Conservation (phyloP, 1,140 invertebrate genomes). For the Drosophila guanche region DNA sequence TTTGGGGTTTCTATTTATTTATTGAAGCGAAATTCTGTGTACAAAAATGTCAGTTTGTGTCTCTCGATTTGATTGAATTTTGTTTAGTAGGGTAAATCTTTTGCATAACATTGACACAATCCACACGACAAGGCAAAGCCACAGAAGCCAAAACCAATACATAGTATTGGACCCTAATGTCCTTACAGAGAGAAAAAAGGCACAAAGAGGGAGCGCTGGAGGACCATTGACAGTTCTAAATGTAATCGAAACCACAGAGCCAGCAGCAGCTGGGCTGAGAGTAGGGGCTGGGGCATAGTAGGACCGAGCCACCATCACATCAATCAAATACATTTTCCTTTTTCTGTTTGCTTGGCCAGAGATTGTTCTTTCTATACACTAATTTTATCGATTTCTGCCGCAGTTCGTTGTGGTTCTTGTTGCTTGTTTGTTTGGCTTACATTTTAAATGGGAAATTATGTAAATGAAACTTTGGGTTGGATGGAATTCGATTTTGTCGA, state of each 20-base stretch:
- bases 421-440: constrained; percentile 41
- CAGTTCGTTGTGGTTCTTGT: background rate
- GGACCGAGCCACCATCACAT: constrained; percentile 42
- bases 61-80: constrained; percentile 48
- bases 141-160: constrained; percentile 49
- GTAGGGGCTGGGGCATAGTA: background rate
- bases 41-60: constrained; percentile 30
- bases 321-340: constrained; percentile 70
- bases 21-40: constrained; percentile 29
- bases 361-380: constrained; percentile 44
- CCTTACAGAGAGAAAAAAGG: constrained; percentile 6
- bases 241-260: constrained; percentile 53
- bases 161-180: constrained; percentile 34
- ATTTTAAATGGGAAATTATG: constrained; percentile 74
- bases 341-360: constrained; percentile 59
- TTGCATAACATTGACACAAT: constrained; percentile 57
- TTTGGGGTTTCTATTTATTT: constrained; percentile 30
- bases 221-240: constrained; percentile 13
- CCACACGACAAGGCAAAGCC: constrained; percentile 19
- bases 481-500: constrained; percentile 30
- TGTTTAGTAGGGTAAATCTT: constrained; percentile 40
- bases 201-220: background rate
- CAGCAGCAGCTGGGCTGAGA: background rate
- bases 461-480: constrained; percentile 63
- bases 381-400: constrained; percentile 70